phyloP scores from a whole-genome alignment of 1,140 invertebrate species.

The Argopecten irradians region DNA sequence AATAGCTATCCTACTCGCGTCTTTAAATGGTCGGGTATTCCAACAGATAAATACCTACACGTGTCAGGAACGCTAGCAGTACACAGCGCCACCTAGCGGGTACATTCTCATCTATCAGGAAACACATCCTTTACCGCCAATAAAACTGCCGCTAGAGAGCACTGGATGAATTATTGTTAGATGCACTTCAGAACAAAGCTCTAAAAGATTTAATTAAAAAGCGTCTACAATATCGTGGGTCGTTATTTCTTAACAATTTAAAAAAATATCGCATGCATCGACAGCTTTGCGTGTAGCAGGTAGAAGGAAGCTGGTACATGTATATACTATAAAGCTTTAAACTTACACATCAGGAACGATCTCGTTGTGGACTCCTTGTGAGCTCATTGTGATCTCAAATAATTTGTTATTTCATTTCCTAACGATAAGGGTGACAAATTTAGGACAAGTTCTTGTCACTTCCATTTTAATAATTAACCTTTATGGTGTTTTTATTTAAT shows the following conservation, averaged over 20 bases:
- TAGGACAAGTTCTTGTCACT: too few relatives aligned
- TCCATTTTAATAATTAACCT: too few relatives aligned
- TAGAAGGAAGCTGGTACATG: too few relatives aligned
- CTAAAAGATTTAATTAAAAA: conserved; percentile 12
- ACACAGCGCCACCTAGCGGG: neutral
- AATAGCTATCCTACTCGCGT: neutral
- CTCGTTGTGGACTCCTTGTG: too few relatives aligned
- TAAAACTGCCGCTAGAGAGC: neutral
- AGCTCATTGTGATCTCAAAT: too few relatives aligned
- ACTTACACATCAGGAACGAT: too few relatives aligned
- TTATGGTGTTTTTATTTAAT: too few relatives aligned
- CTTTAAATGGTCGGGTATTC: neutral
- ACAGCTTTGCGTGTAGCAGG: too few relatives aligned
- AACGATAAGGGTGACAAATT: too few relatives aligned
- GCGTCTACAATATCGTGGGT: neutral
- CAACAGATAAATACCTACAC: neutral
- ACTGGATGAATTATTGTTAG: neutral
- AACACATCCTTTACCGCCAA: neutral
- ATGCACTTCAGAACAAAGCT: conserved; percentile 12
- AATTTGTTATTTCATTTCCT: too few relatives aligned
- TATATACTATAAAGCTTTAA: too few relatives aligned
- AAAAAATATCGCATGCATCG: neutral
- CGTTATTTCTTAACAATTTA: neutral
- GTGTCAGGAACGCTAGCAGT: neutral
- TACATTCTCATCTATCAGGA: neutral